A percentile compares a stretch with the other conserved stretches of the same genome.
Evolutionary conservation across 2,113 vertebrate genomes (phyloP).

Genomic region (Labeo catla): DNA sequence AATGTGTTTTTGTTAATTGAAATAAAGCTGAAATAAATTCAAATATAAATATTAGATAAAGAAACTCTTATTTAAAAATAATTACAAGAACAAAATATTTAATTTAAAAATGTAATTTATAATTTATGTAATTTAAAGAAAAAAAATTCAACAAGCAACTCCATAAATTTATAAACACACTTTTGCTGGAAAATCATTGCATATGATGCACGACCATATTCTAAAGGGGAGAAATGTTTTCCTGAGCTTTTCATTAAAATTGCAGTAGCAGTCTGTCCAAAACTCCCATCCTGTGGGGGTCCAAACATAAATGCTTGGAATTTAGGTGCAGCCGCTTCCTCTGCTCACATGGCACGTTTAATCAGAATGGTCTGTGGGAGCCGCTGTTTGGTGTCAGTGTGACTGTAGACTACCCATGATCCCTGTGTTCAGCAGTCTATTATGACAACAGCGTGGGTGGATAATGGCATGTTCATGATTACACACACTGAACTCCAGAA

Average conservation of each 20-base stretch:
- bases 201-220: background rate
- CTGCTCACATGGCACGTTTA: background rate
- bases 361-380: background rate
- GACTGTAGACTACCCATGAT: background rate
- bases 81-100: no score
- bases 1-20: background rate
- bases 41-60: background rate
- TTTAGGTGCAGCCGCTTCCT: background rate
- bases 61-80: no score
- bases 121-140: background rate
- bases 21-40: background rate
- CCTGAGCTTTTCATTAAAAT: background rate
- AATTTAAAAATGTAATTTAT: no score
- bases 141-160: background rate
- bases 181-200: background rate
- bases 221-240: background rate
- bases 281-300: background rate
- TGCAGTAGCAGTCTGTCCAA: background rate
- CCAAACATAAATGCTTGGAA: slow-evolving; percentile 23
- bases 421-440: background rate
- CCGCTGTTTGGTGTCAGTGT: background rate
- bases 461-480: slow-evolving; percentile 58
- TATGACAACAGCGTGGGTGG: slow-evolving; percentile 37
- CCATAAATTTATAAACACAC: background rate
- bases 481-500: slow-evolving; percentile 58